Evolutionary conservation across 2,797 vertebrate species (phyloP).

Genomic region (Esox masquinongy): DNA sequence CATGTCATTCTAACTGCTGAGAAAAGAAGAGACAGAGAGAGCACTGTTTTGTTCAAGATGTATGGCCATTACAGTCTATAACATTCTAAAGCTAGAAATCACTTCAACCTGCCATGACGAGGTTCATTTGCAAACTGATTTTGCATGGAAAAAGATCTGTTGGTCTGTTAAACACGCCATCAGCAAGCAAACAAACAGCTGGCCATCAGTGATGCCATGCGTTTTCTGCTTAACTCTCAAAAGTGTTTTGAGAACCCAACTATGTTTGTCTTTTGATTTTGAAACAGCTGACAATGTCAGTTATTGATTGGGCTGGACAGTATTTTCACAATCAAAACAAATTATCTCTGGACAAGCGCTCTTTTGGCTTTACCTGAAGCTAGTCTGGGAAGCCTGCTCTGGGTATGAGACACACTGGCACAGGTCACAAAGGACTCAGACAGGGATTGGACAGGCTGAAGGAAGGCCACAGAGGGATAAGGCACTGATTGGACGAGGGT

Average conservation of each 20-base stretch:
- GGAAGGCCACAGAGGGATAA: constrained; percentile 79
- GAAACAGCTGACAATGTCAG: no score
- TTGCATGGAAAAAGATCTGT: neutral
- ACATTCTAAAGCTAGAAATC: no score
- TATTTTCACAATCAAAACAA: neutral
- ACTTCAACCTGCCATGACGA: no score
- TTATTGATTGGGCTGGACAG: no score
- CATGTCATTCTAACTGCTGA: constrained; percentile 7
- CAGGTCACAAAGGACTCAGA: constrained; percentile 76
- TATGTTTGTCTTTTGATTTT: neutral
- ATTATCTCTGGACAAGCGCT: neutral
- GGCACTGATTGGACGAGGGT: constrained; percentile 80
- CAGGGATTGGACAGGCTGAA: constrained; percentile 74
- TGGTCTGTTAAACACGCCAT: neutral
- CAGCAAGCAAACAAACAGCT: neutral
- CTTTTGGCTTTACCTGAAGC: constrained; percentile 77
- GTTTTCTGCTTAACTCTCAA: neutral
- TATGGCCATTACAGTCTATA: neutral
- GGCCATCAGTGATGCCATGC: neutral
- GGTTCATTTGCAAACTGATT: neutral
- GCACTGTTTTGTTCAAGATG: neutral
- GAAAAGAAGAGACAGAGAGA: neutral
- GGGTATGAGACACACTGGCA: constrained; percentile 71
- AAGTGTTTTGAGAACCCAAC: neutral
- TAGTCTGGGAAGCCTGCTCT: constrained; percentile 77